phyloP scores from a whole-genome alignment of 2,113 vertebrate genomes.

The Syngnathus typhle region DNA sequence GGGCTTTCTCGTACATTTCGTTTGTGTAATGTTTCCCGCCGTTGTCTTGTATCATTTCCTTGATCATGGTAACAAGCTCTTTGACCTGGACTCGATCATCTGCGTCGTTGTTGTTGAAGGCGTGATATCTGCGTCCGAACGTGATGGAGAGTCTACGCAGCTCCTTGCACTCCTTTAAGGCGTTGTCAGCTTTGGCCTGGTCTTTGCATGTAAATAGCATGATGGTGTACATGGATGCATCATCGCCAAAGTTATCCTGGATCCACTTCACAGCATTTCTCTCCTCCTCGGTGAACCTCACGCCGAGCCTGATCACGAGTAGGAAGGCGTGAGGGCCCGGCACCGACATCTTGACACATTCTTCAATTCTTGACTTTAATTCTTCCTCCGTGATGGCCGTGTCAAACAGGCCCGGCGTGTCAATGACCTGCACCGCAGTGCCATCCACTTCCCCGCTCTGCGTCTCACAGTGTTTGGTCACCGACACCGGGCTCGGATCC shows the following conservation, averaged over 20 bases:
- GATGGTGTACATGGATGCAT: slow-evolving; percentile 63
- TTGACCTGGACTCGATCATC: slow-evolving; percentile 47
- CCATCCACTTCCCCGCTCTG: slow-evolving; percentile 50
- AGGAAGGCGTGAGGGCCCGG: slow-evolving; percentile 68
- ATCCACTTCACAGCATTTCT: slow-evolving; percentile 61
- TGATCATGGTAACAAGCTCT: slow-evolving; percentile 59
- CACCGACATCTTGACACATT: slow-evolving; percentile 59
- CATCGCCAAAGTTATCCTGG: slow-evolving; percentile 69
- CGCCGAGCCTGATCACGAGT: slow-evolving; percentile 62
- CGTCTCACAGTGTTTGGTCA: slow-evolving; percentile 58
- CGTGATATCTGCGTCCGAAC: slow-evolving; percentile 61
- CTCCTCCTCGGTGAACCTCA: slow-evolving; percentile 64
- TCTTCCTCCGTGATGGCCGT: slow-evolving; percentile 42
- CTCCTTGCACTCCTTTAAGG: slow-evolving; percentile 54
- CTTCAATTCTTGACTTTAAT: slow-evolving; percentile 46
- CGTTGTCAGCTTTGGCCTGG: slow-evolving; percentile 52
- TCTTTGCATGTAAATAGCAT: slow-evolving; percentile 69
- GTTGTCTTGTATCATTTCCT: slow-evolving; percentile 57
- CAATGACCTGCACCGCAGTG: slow-evolving; percentile 54
- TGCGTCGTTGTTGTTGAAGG: slow-evolving; percentile 62
- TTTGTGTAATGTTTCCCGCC: slow-evolving; percentile 61
- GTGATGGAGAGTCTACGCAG: slow-evolving; percentile 52
- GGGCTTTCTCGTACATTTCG: slow-evolving; percentile 57
- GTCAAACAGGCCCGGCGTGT: slow-evolving; percentile 72
- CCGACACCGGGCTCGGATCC: slow-evolving; percentile 55